A percentile compares a stretch with the other conserved stretches of the same genome.
phyloP scores from a whole-genome alignment of 1,140 invertebrate species.

The Druon quercuslanigerum region DNA sequence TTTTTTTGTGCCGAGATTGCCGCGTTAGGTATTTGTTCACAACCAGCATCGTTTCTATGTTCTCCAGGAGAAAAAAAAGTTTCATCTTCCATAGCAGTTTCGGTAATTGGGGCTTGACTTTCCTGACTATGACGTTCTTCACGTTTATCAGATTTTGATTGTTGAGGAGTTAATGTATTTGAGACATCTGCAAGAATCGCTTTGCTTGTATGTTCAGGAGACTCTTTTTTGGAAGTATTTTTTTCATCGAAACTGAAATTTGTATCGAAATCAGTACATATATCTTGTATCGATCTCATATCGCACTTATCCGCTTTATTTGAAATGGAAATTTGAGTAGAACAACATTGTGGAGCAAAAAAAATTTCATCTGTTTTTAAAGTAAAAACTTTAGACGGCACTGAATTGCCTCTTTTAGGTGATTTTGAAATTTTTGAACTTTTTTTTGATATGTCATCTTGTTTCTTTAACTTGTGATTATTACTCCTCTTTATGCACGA shows the following conservation, averaged over 20 bases:
- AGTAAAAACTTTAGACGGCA: no score
- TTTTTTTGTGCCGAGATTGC: neutral
- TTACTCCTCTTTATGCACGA: constrained; percentile 37
- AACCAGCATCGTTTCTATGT: constrained; percentile 1
- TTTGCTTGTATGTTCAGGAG: neutral
- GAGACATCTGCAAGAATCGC: neutral
- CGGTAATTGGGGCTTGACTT: neutral
- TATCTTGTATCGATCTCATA: neutral
- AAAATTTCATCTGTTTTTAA: neutral
- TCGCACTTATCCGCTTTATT: neutral
- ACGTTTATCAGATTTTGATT: neutral
- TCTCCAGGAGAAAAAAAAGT: constrained; percentile 52
- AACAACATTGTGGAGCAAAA: neutral
- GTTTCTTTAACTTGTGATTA: constrained; percentile 25
- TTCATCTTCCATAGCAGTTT: constrained; percentile 48
- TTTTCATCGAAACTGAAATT: neutral
- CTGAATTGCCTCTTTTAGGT: neutral
- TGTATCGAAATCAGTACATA: constrained; percentile 7
- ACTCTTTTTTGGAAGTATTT: neutral
- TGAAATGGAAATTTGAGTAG: neutral
- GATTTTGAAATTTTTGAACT: constrained; percentile 6
- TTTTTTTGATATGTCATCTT: constrained; percentile 31
- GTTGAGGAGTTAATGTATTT: neutral
- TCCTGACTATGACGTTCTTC: neutral
- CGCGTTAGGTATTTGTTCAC: neutral